A percentile compares a stretch with the other conserved stretches of the same genome.
These are phyloP conservation scores for Synanthedon andrenaeformis DNA, from an alignment of 2,888 invertebrate genomes.

Conservation along the genomic window DNA sequence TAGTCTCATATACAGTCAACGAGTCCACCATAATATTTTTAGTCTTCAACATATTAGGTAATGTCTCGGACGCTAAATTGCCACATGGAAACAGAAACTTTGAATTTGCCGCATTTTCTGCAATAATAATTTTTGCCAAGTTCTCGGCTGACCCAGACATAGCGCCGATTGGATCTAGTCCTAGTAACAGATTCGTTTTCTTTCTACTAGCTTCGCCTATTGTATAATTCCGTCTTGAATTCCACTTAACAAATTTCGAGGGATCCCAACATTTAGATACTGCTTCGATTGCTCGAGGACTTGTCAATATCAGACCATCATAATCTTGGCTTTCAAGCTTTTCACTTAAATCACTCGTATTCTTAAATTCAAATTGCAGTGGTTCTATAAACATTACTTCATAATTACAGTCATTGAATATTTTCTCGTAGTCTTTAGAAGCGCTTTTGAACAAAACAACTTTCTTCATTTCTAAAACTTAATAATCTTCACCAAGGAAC, in stretches of 20 bases:
- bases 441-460: constrained; percentile 49
- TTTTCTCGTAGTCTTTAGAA: constrained; percentile 49
- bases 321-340: constrained; percentile 29
- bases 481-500: not conserved
- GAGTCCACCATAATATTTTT: constrained; percentile 33
- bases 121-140: constrained; percentile 34
- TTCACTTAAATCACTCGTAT: constrained; percentile 23
- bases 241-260: constrained; percentile 42
- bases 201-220: constrained; percentile 42
- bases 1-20: constrained; percentile 53
- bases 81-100: constrained; percentile 57
- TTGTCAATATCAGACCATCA: constrained; percentile 45
- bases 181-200: constrained; percentile 35
- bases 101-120: constrained; percentile 28
- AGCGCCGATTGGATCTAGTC: constrained; percentile 40
- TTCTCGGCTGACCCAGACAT: constrained; percentile 45
- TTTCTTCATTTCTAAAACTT: constrained; percentile 38
- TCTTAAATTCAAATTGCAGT: constrained; percentile 37
- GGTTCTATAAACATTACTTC: constrained; percentile 52
- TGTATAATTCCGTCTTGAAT: constrained; percentile 37
- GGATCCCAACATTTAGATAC: constrained; percentile 50
- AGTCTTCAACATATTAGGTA: constrained; percentile 29
- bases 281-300: constrained; percentile 50
- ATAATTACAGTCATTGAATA: constrained; percentile 35
- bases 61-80: constrained; percentile 40